Conservation (phyloP, 2,113 vertebrate genomes). For the Synchiropus splendidus region DNA sequence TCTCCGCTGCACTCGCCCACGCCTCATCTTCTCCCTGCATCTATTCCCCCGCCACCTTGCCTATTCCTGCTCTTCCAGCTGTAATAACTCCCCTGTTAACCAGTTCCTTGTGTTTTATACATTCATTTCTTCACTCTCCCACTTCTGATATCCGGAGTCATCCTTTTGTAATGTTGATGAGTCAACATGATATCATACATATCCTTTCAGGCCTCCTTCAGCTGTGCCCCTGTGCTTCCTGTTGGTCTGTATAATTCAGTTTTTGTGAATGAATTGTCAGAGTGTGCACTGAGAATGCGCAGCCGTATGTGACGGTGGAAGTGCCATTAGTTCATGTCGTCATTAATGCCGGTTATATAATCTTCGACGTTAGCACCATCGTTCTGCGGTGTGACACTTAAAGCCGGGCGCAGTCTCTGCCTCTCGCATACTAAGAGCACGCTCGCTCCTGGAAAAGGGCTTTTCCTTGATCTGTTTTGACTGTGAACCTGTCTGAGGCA, state of each 20-base stretch:
- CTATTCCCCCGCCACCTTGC: conserved; percentile 18
- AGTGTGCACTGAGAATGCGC: background rate
- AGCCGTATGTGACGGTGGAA: conserved; percentile 8
- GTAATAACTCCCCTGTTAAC: conserved; percentile 5
- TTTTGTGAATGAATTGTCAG: conserved; percentile 32
- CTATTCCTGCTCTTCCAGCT: conserved; percentile 3
- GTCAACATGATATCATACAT: conserved; percentile 12
- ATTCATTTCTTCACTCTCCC: conserved; percentile 3
- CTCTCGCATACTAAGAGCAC: conserved; percentile 11
- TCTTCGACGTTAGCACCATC: conserved; percentile 10
- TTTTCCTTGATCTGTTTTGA: conserved; percentile 12
- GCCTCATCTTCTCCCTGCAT: conserved; percentile 30
- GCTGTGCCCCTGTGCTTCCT: conserved; percentile 9
- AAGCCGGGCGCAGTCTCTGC: conserved; percentile 14
- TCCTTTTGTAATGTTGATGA: background rate
- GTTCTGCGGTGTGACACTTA: conserved; percentile 7
- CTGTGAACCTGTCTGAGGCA: too few relatives aligned
- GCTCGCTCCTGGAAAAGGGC: conserved; percentile 6
- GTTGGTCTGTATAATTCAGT: conserved; percentile 26
- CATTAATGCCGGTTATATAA: conserved; percentile 26
- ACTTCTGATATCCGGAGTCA: background rate
- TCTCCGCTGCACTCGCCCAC: conserved; percentile 31
- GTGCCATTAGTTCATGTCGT: background rate
- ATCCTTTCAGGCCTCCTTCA: background rate
- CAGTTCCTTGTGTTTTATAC: conserved; percentile 8